Evolutionary conservation across 2,797 vertebrate species (phyloP).

Genomic region (Danio choprae): DNA sequence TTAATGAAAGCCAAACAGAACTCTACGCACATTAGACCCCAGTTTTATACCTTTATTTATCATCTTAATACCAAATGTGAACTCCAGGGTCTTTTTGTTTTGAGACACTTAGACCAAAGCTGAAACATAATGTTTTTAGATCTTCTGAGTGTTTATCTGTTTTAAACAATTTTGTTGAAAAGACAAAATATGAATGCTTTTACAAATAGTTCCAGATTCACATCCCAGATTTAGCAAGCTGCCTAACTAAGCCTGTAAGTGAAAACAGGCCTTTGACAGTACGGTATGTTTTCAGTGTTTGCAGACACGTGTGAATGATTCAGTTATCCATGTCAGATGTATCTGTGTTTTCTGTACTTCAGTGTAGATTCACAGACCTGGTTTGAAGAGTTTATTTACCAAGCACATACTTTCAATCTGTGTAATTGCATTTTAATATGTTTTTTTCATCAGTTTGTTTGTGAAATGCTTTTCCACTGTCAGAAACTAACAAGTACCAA

Average conservation of each 20-base stretch:
- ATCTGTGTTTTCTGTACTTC: neutral
- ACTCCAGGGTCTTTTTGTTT: no score
- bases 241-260: slow-evolving; percentile 6
- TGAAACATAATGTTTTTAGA: slow-evolving; percentile 5
- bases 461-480: neutral
- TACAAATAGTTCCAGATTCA: slow-evolving; percentile 15
- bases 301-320: slow-evolving; percentile 12
- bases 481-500: slow-evolving; percentile 6
- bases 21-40: no score
- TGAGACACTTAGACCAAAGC: neutral
- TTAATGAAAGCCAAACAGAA: no score
- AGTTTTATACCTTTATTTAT: no score
- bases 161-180: slow-evolving; percentile 2
- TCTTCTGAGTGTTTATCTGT: neutral
- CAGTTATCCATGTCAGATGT: slow-evolving; percentile 11
- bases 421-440: neutral
- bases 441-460: slow-evolving; percentile 2
- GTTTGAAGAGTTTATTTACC: neutral
- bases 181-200: neutral
- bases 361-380: neutral
- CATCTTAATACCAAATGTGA: no score
- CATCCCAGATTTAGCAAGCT: slow-evolving; percentile 27
- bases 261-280: slow-evolving; percentile 20
- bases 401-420: neutral
- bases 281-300: slow-evolving; percentile 21